Base-by-base conservation (phyloP, 2,888 invertebrate genomes). In the Ophraella communa region DNA sequence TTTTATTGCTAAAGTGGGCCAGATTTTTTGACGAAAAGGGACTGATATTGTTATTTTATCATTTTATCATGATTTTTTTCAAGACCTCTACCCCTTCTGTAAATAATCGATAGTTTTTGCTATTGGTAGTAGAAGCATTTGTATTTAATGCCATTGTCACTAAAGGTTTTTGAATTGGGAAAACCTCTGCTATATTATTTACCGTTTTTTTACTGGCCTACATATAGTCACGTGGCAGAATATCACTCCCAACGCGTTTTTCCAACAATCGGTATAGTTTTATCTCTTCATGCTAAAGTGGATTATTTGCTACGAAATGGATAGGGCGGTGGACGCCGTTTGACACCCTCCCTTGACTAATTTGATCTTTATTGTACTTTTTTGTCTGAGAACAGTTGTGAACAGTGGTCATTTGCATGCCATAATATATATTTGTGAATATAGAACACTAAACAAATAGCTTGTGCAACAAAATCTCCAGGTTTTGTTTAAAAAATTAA, bases 251-350 rank as follows among this genome's bases (percentile, higher is more conserved):
- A 39, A 21, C 21, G 60, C 52, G 24, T 58, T 58, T 66, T 68
- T 66, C 62, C 62, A 62, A 62, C 59, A 66, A 57, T 64, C 62
- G 27, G 49, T 33, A 45, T 62, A 54, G 62, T 65, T 66, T 69
- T 69, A 69, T 69, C 69, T 67, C 53, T 63, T 53, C 56, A 66
- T 52, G 57, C 64, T 57, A 54, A 62, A 56, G 53, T 52, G 65
- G 69, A 69, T 69, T 65, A 67, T 69, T 69, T 64, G 65, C 60
- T 57, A 61, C 42, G 52, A 54, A 69, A 67, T 67, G 51, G 59
- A 62, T 62, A 21, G 8, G 39, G 17, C 39, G n/a, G 17, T n/a
- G 20, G 45, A 56, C 53, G 59, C 7, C 27, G 24, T 27, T 49
- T 42, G 35, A 56, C 56, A 56, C 56, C 56, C 56, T 42, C 24